These are phyloP conservation scores for Canis aureus DNA, from an alignment of 2,113 vertebrate genomes.

Conservation along the genomic window DNA sequence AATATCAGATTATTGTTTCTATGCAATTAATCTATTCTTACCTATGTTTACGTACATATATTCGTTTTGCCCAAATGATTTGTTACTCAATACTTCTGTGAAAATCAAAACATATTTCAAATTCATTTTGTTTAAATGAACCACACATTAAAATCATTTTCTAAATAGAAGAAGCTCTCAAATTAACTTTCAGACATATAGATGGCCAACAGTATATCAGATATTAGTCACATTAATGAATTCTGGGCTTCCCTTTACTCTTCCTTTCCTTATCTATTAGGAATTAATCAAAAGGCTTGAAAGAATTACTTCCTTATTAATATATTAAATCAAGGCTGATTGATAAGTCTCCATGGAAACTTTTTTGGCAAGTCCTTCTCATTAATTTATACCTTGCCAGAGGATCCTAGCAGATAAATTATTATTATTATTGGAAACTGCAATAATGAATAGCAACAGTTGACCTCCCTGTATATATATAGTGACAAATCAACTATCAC, in stretches of 20 bases:
- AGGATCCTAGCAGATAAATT: not conserved
- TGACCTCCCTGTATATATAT: not conserved
- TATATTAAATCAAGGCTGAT: conserved; percentile 1
- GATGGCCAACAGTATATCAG: not conserved
- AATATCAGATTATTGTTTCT: not conserved
- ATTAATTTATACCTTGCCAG: conserved; percentile 10
- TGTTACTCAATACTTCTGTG: not conserved
- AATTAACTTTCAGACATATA: conserved; percentile 33
- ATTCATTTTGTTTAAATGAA: conserved; percentile 49
- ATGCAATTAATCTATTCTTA: conserved; percentile 39
- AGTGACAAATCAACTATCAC: not conserved
- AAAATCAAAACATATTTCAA: conserved; percentile 52
- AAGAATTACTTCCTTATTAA: conserved; percentile 50
- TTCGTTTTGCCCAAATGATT: conserved; percentile 30
- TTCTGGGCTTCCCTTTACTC: conserved; percentile 30
- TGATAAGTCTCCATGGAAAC: not conserved
- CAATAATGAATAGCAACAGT: not conserved
- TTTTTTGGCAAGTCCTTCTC: not conserved
- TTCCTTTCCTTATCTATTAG: conserved; percentile 40
- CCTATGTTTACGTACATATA: not conserved
- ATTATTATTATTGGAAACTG: not conserved
- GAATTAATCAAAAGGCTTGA: conserved; percentile 49
- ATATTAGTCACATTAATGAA: conserved; percentile 15
- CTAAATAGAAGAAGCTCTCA: not conserved
- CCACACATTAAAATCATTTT: conserved; percentile 49